Conservation (phyloP, 1,140 invertebrate species). For the Manduca sexta region DNA sequence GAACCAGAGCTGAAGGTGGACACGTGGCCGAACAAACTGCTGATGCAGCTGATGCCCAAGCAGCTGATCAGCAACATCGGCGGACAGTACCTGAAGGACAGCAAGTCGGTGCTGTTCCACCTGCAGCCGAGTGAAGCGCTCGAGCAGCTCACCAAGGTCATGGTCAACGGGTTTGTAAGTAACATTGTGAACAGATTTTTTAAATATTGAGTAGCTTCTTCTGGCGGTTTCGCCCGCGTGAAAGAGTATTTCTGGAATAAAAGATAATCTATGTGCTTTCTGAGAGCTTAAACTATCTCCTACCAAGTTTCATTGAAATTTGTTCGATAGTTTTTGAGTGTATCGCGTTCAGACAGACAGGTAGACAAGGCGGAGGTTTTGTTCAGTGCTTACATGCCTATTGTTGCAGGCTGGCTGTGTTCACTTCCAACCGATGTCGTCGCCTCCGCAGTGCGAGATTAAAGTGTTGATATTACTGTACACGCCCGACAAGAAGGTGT, state of each 20-base stretch:
- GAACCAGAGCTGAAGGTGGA: slow-evolving; percentile 93
- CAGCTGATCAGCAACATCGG: slow-evolving; percentile 91
- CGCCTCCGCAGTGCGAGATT: slow-evolving; percentile 85
- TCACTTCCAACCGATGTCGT: slow-evolving; percentile 82
- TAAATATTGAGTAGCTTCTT: background rate
- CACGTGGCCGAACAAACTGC: slow-evolving; percentile 92
- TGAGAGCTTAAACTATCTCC: no score
- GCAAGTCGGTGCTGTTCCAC: slow-evolving; percentile 90
- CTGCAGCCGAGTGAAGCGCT: slow-evolving; percentile 84
- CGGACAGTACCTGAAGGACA: slow-evolving; percentile 87
- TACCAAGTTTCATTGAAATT: no score
- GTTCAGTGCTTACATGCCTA: no score
- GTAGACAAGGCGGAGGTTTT: no score
- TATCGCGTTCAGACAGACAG: no score
- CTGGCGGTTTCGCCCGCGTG: no score
- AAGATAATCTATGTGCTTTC: no score
- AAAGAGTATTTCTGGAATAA: no score
- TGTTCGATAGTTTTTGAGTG: no score
- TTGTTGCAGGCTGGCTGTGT: slow-evolving; percentile 89
- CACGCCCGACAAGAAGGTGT: slow-evolving; percentile 91
- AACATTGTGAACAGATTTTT: background rate
- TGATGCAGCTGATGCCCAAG: slow-evolving; percentile 96
- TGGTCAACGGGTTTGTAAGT: slow-evolving; percentile 94
- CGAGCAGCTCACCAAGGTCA: slow-evolving; percentile 89
- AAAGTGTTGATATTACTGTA: slow-evolving; percentile 94